Base-by-base conservation (phyloP, 1,140 invertebrate species). In the Cyphomyrmex costatus region DNA sequence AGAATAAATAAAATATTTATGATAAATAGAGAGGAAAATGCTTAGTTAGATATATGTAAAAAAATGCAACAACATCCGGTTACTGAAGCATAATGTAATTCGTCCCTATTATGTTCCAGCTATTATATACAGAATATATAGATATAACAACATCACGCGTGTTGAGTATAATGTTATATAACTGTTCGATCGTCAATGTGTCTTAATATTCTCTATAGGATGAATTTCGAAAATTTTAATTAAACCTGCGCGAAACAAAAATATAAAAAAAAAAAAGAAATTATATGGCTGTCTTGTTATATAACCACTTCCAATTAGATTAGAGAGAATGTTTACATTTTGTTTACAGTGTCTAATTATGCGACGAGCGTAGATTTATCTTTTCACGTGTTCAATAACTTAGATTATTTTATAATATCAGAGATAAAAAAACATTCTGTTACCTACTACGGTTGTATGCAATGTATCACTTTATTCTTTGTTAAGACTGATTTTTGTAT, bases 101-200 rank as follows among this genome's bases (percentile, higher is more conserved):
- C 8, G 8, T 36, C 16, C 33, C 27, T 21, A 19, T 33, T 82
- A 71, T 3, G 21, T 46, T 58, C 19, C 12, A 46, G 36, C 7
- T 60, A 61, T 46, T 33, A 49, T n/a, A n/a, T n/a, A n/a, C n/a
- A n/a, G n/a, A n/a, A n/a, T n/a, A n/a, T n/a, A n/a, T 49, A 30
- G 12, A 80, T 51, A 80, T 51, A 42, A 80, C 2, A 6, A 70
- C n/a, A n/a, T 80, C 7, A 16, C 21, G 21, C 12, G 24, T 68
- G 21, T 68, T 6, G 27, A 65, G 19, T 65, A 14, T 65, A 58
- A 71, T n/a, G n/a, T n/a, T n/a, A n/a, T 58, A 82, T 80, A 53
- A 33, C 16, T 82, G 66, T 82, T 82, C 78, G 42, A 82, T 82
- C 51, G 16, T 71, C 78, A 56, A 51, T 80, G 65, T 70, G 30